phyloP scores from a whole-genome alignment of 2,888 invertebrate genomes.

The Pemphredon lugubris region DNA sequence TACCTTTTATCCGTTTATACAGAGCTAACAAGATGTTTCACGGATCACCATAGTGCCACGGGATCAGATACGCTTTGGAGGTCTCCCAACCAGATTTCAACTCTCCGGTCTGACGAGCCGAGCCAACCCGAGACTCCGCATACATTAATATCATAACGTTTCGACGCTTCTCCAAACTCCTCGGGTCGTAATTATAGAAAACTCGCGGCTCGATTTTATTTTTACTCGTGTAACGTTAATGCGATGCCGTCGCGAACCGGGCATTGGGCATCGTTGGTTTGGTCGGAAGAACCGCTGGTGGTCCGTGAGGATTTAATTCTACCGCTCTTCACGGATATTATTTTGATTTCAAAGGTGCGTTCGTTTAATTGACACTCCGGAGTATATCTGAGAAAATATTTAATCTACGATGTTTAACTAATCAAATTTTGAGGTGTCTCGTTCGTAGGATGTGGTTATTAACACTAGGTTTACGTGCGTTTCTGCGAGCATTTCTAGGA shows the following conservation, averaged over 20 bases:
- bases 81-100: slow-evolving; percentile 71
- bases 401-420: too few relatives aligned
- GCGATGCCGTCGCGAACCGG: not conserved
- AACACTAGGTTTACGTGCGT: too few relatives aligned
- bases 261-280: not conserved
- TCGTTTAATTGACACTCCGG: too few relatives aligned
- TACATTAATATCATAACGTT: slow-evolving; percentile 75
- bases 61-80: slow-evolving; percentile 75
- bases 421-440: too few relatives aligned
- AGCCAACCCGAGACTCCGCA: slow-evolving; percentile 75
- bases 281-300: not conserved
- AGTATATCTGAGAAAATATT: too few relatives aligned
- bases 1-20: slow-evolving; percentile 67
- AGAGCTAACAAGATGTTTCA: slow-evolving; percentile 79
- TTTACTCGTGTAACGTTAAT: not conserved
- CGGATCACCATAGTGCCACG: slow-evolving; percentile 75
- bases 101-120: slow-evolving; percentile 68
- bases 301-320: too few relatives aligned
- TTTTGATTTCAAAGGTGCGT: too few relatives aligned
- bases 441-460: too few relatives aligned
- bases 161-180: slow-evolving; percentile 63
- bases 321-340: too few relatives aligned
- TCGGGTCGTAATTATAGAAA: slow-evolving; percentile 64
- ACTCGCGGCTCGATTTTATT: slow-evolving; percentile 20
- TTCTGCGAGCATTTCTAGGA: too few relatives aligned